Base-by-base conservation (phyloP, 2,797 vertebrate species). In the Propithecus perrieri region DNA sequence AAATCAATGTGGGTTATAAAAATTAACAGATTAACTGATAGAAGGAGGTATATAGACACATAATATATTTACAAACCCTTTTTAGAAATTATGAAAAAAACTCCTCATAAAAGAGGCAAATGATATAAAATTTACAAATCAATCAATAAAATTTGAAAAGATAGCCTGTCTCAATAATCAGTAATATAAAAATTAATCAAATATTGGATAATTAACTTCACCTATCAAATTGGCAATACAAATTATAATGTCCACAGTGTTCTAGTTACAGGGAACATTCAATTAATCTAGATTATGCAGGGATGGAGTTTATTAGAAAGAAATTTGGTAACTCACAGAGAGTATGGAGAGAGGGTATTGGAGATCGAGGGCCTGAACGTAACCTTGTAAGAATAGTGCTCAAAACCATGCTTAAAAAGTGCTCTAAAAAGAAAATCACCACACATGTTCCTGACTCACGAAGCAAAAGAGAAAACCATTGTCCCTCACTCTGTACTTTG, bases 91-190 rank as follows among this genome's bases (percentile, higher is more conserved):
- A 33, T 72, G 26, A 89, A 50, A 3, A 75, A 75, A 57, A 71
- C 8, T 4, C 4, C 78, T 63, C 7, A 72, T 78, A 67, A 91
- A 89, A 41, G 78, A 2, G 35, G 26, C 9, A 76, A 85, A 53
- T 1, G 1, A 46, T 18, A 79, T 46, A 57, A 22, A 89, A 76
- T 14, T 61, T 4, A 50, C 9, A 89, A 55, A 63, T 38, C 3
- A 30, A 38, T 92, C 78, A 71, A 65, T 71, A 81, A 88, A 90
- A 61, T 85, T 59, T 85, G 46, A 59, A 87, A 92, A 80, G 4
- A 48, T 11, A 3, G 1, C 1, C 18, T 63, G 33, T 91, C 10
- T 76, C 14, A 48, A 78, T 71, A 95, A 69, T 74, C 13, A 69
- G 22, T 59, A 41, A 76, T 28, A 33, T 28, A 71, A 83, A 67